These are phyloP conservation scores for Microchirus variegatus DNA, from an alignment of 2,797 vertebrate species.

Conservation along the genomic window DNA sequence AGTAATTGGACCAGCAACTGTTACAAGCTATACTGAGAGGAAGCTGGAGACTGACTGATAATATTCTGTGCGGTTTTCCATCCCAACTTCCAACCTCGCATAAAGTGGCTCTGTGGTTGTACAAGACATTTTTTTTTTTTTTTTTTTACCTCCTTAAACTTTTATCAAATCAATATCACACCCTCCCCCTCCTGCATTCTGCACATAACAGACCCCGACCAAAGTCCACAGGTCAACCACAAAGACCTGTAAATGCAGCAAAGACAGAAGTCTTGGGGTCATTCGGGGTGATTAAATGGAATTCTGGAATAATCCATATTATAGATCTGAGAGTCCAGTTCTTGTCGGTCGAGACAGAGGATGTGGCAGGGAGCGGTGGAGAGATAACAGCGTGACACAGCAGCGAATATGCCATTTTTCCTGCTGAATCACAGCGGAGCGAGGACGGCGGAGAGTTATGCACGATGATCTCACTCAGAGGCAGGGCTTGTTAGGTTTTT, in stretches of 20 bases:
- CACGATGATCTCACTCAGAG: slow-evolving; percentile 6
- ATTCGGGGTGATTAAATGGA: slow-evolving; percentile 18
- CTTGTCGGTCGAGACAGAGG: neutral
- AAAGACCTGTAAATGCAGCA: neutral
- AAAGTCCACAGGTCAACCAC: slow-evolving; percentile 4
- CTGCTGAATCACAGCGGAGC: slow-evolving; percentile 62
- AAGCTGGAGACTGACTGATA: slow-evolving; percentile 60
- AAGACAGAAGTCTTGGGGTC: neutral
- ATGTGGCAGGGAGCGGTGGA: slow-evolving; percentile 2
- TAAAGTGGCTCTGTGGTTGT: neutral
- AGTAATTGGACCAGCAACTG: slow-evolving; percentile 12
- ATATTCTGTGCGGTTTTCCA: slow-evolving; percentile 34
- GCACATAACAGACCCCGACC: slow-evolving; percentile 24
- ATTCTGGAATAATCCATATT: slow-evolving; percentile 39
- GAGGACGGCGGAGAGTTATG: slow-evolving; percentile 25
- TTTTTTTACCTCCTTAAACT: slow-evolving; percentile 22
- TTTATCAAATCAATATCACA: slow-evolving; percentile 18
- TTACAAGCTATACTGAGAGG: slow-evolving; percentile 23
- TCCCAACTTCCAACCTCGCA: slow-evolving; percentile 35
- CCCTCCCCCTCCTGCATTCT: slow-evolving; percentile 14
- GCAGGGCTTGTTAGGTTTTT: slow-evolving; percentile 23
- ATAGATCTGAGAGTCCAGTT: slow-evolving; percentile 25
- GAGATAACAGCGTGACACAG: slow-evolving; percentile 1
- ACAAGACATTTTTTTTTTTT: slow-evolving; percentile 8
- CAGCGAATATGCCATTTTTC: slow-evolving; percentile 32